Base-by-base conservation (phyloP, 2,113 vertebrate species). In the Dipodomys spectabilis region DNA sequence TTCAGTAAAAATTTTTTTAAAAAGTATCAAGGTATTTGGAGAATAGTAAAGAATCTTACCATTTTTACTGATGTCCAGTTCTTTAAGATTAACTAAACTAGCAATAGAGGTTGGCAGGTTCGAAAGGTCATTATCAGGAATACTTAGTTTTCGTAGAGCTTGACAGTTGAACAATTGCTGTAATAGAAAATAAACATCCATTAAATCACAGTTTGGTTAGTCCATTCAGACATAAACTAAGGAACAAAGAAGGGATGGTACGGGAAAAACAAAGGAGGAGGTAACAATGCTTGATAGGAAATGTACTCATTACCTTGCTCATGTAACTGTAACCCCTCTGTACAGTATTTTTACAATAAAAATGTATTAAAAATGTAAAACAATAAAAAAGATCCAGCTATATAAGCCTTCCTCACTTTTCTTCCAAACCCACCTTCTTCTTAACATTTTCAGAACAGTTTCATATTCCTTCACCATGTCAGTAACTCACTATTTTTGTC, bases 161-260 rank as follows among this genome's bases (percentile, higher is more conserved):
- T 99, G 99, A 98, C 99, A 99, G 98, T 98, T 99, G 98, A 99
- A 99, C 98, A 99, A 98, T 99, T 99, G 99, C 99, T 99, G 98
- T 6, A 97, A 98, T 32, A 97, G 7, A 96, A 96, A 94, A 97
- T 77, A 95, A 97, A 5, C 64, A 75, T 82, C 30, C 91, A 57
- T 96, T 91, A 91, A 89, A 75, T 96, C 30, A 86, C 35, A 53
- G 64, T 8, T 73, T 45, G 8, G 0, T 89, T 49, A 88, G 86
- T 30, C 1, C 75, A 91, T 64, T 91, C 22, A 79, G 30, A 91
- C 1, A 10, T 44, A 86, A 94, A 86, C 67, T 88, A 9, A 83
- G 22, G 28, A 72, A 77, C 49, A 90, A 86, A 87, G 39, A 39
- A 39, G 39, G 39, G 39, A 39, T 39, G 5, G 39, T 39, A 39